Base-by-base conservation (phyloP, 2,888 invertebrate species). In the Lutraria lutraria region DNA sequence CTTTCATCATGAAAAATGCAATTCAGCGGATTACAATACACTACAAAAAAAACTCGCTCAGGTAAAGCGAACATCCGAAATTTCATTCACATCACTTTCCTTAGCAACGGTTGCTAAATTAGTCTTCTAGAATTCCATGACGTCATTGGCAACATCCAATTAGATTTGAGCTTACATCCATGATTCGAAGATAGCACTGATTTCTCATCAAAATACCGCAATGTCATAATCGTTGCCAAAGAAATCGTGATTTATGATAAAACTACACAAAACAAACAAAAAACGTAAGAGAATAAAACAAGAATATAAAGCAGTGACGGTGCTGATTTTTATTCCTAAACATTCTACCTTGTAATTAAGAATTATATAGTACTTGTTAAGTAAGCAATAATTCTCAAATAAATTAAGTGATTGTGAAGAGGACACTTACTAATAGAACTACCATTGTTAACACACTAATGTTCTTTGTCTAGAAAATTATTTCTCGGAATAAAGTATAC, bases 81-180 rank as follows among this genome's bases (percentile, higher is more conserved):
- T 82, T 83, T 83, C 83, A 83, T 83, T 83, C 83, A 82, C 81
- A 82, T 79, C 31, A 54, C 85, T 83, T 72, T 88, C 85, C 88
- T 60, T 90, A 81, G 88, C 81, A 88, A 90, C 89, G 53, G 89
- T 90, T 88, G 88, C 88, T 85, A 90, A 85, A 85, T 86, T 83
- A 79, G 85, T 85, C 85, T 85, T n/a, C 54, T 29, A 81, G 72
- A 68, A 29, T n/a, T 52, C 68, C 72, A 81, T 85, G 54, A 81
- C 81, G 81, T 72, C 81, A 76, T 43, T 13, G 25, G 82, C 13
- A 19, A 68, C 53, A 54, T 68, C 83, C 68, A 68, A 83, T 83
- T 43, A 72, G 63, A 68, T 68, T 25, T 10, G 63, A 68, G 63
- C n/a, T n/a, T 68, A 12, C 25, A 25, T 68, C n/a, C n/a, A 3